Base-by-base conservation (phyloP, 2,113 vertebrate genomes). In the Melozone crissalis region DNA sequence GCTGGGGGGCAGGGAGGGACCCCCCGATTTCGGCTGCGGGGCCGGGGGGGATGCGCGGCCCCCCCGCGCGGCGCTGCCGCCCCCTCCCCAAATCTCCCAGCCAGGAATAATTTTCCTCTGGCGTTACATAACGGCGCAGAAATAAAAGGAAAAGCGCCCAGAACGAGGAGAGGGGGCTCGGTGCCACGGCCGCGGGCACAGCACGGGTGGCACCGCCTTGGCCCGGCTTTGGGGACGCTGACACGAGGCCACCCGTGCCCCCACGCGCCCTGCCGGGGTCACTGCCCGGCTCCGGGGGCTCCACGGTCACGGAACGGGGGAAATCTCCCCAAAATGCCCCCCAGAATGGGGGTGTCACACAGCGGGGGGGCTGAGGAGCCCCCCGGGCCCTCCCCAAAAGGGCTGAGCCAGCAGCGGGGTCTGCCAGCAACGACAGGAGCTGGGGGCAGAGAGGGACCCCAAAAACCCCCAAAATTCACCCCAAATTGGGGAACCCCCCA, bases 71-170 rank as follows among this genome's bases (percentile, higher is more conserved):
- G 8, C 1, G 27, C 87, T 31, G 28, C 87, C 61, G 78, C 87
- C 87, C 87, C 87, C 87, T 89, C 87, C 87, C 54, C 87, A 89
- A 89, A 82, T 47, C 71, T 61, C 39, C 54, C 78, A 47, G 71
- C n/a, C 78, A 83, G 11, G 78, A 89, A 82, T 61, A 54, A 61
- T 68, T 82, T n/a, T 14, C 3, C 62, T 41, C 20, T 6, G 35
- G 47, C 9, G 62, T 89, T 89, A 89, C 61, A n/a, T 89, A 89
- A 89, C 78, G 3, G n/a, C 20, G 5, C 13, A 54, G 24, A 75
- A 89, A 75, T 26, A 14, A 15, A 24, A 75, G 24, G 6, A 61
- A 89, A 89, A 82, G 0, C 69, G 14, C 69, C 69, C 54, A 68
- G 61, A 68, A 39, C 4, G n/a, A 26, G 24, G 5, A 26, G 7